phyloP scores from a whole-genome alignment of 1,140 invertebrate species.

The Meloidogyne exigua region DNA sequence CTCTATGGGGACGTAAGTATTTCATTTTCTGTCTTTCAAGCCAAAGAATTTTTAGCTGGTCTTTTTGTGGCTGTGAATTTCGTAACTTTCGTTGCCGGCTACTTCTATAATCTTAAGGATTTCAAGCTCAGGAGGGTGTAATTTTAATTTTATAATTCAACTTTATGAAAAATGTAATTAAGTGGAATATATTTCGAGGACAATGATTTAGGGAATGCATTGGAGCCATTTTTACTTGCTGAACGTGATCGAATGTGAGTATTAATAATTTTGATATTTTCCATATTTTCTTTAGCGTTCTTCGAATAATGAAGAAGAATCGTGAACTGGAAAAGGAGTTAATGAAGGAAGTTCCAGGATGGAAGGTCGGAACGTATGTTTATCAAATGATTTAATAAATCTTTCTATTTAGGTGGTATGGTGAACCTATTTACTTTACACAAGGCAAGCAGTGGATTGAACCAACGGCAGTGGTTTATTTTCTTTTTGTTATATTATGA shows the following conservation, averaged over 20 bases:
- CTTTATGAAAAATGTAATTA: constrained; percentile 31
- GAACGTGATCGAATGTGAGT: constrained; percentile 65
- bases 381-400: neutral
- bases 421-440: constrained; percentile 66
- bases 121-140: neutral
- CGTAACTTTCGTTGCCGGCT: constrained; percentile 53
- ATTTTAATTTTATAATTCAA: neutral
- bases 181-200: constrained; percentile 64
- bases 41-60: neutral
- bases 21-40: neutral
- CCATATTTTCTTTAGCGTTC: constrained; percentile 54
- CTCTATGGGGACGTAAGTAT: constrained; percentile 57
- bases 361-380: constrained; percentile 65
- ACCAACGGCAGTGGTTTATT: constrained; percentile 40
- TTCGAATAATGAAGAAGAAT: constrained; percentile 64
- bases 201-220: constrained; percentile 64
- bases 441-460: constrained; percentile 62
- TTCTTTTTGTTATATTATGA: neutral
- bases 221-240: constrained; percentile 65
- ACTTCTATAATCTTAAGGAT: constrained; percentile 50
- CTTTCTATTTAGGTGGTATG: constrained; percentile 54
- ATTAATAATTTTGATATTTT: constrained; percentile 17
- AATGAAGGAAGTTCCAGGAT: constrained; percentile 67
- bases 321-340: constrained; percentile 66
- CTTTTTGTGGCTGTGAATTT: constrained; percentile 41